Evolutionary conservation across 2,888 invertebrate species (phyloP), one percentile per base, ranked within the genome.

Genomic region (Litoditis marina): DNA sequence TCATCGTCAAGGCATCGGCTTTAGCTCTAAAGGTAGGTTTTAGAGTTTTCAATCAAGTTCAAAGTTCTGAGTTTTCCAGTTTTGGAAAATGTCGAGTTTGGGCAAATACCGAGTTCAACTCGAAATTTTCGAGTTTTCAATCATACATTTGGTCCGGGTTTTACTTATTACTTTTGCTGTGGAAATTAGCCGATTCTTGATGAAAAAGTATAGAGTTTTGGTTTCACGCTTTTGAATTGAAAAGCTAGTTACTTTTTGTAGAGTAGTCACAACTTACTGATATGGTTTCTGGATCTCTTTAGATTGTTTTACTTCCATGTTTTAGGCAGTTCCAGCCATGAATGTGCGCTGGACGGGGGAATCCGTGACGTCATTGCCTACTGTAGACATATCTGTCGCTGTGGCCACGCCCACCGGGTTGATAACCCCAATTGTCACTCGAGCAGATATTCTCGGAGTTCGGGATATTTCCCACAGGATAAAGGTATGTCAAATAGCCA

Each of bases 381-480:
- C 65, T 77, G 94, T 94, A 11, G 96, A 98, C 84, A 90, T 98
- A 0, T 92, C 91, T 79, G 91, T 98, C 62, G 95, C 96, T 1
- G 96, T 98, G 2, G 92, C 92, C 65, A 95, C 95, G 0, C 91
- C 92, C 2, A 88, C 88, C 66, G 96, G 74, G 0, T 87, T 98
- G 11, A 94, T 98, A 66, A 98, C 98, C 1, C 98, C 98, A 1
- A 96, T 98, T 74, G 88, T 98, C 16, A 86, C 86, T 63, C 85
- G 86, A 69, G 87, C 88, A 1, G 85, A 87, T 55, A 80, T 82
- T 2, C 85, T 87, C 69, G 85, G 85, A 30, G 83, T 89, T 22
- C 78, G 84, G 27, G 86, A 88, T 54, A 88, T 89, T 66, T 73
- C 73, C 0, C 66, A 51, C 36, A 65, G 63, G 34, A 69, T 70